Base-by-base conservation (phyloP, 2,888 invertebrate species). In the Torymus texanus region DNA sequence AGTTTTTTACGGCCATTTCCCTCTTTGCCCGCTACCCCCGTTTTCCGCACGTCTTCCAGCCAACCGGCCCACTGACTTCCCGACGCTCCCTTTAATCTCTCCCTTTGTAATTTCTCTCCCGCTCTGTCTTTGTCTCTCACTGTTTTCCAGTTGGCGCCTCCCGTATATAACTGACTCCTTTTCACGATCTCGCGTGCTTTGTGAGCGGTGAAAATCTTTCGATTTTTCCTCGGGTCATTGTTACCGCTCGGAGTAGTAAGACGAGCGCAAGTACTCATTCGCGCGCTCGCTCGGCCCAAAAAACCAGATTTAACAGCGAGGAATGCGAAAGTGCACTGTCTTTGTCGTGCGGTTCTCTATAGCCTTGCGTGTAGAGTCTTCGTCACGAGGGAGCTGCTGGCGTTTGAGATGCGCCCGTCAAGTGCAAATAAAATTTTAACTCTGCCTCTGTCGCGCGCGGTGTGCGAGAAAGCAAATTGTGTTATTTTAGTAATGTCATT, bases 51-150 rank as follows among this genome's bases (percentile, higher is more conserved):
- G 41, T 41, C 41, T 41, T 41, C 41, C 41, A 41, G 5, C 41
- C 41, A 41, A 8, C 41, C 41, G 41, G 41, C 41, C 8, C 41
- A 41, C 41, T 41, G 41, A 41, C 41, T 41, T 41, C 8, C 8
- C 41, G 51, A 53, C 51, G 65, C 56, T 29, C 50, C 58, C 18
- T 56, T 75, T 59, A 58, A 72, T 62, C 51, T 55, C 63, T 14
- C 14, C 58, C 50, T 58, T 18, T 59, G 41, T 59, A 8, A 16
- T 53, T 74, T 18, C 14, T 41, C 18, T 53, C 41, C 29, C 8
- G 41, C 53, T 16, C 66, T 21, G 12, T 13, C 18, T 66, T 41
- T 63, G 29, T 16, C 41, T 41, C 41, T 41, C 41, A 41, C 53
- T 16, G 55, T 63, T 72, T 62, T 62, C 50, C 61, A 58, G 61